A percentile compares a stretch with the other conserved stretches of the same genome.
phyloP scores from a whole-genome alignment of 2,888 invertebrate genomes.

The Melanostoma scalare region DNA sequence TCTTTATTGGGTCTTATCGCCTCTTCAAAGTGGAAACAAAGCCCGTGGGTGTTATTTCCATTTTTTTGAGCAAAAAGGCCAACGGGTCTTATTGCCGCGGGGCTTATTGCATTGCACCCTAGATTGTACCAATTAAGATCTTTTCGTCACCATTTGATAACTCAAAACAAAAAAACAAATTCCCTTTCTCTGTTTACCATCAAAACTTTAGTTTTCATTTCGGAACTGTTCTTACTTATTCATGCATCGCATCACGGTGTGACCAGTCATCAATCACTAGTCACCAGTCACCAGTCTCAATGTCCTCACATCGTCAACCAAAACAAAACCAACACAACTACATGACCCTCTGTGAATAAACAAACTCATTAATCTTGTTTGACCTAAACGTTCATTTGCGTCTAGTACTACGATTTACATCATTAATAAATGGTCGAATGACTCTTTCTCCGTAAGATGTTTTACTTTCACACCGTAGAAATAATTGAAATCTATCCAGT shows the following conservation, averaged over 20 bases:
- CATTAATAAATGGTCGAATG: conserved; percentile 36
- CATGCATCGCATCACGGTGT: background rate
- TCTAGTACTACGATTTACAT: conserved; percentile 22
- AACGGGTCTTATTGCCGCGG: too few species aligned
- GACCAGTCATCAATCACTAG: background rate
- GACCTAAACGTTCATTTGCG: conserved; percentile 46
- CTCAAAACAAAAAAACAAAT: too few species aligned
- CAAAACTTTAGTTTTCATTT: too few species aligned
- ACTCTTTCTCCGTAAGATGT: conserved; percentile 3
- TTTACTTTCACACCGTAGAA: background rate
- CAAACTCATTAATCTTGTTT: conserved; percentile 42
- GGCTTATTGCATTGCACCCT: too few species aligned
- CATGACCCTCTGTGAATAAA: background rate
- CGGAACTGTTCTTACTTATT: too few species aligned
- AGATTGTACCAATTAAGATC: too few species aligned
- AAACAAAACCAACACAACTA: background rate
- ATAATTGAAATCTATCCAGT: background rate
- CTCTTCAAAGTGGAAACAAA: too few species aligned
- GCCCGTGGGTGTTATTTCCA: too few species aligned
- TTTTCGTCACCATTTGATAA: too few species aligned
- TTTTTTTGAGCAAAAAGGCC: too few species aligned
- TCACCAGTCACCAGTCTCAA: background rate
- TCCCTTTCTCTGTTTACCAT: too few species aligned
- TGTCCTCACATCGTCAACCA: background rate
- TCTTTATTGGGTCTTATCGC: too few species aligned